These are phyloP conservation scores for Gorsachius goisagi DNA, from an alignment of 2,113 vertebrate genomes.

Conservation along the genomic window DNA sequence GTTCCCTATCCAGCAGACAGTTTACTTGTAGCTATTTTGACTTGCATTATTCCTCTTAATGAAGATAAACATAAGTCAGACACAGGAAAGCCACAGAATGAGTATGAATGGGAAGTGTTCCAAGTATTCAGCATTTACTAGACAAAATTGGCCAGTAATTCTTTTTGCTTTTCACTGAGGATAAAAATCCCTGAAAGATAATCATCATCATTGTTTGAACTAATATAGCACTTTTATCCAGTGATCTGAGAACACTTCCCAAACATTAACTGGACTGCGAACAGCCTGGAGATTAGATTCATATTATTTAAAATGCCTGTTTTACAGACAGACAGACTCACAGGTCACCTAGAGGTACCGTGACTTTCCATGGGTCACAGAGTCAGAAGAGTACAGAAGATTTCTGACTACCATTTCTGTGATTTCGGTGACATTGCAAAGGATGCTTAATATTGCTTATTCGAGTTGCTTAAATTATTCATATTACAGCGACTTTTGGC, in stretches of 20 bases:
- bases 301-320: conserved; percentile 28
- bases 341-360: background rate
- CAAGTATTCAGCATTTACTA: conserved; percentile 59
- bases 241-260: conserved; percentile 20
- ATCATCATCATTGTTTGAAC: conserved; percentile 47
- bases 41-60: conserved; percentile 68
- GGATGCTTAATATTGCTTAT: background rate
- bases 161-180: conserved; percentile 38
- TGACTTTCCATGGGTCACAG: background rate
- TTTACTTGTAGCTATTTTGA: conserved; percentile 69
- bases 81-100: conserved; percentile 63
- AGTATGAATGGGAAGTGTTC: conserved; percentile 27
- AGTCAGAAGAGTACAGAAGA: background rate
- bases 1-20: conserved; percentile 58
- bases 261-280: background rate
- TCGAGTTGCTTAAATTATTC: background rate
- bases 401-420: background rate
- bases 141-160: conserved; percentile 58
- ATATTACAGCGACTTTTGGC: background rate
- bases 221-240: conserved; percentile 30
- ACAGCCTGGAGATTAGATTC: background rate
- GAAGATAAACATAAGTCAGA: conserved; percentile 68
- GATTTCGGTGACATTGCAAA: background rate
- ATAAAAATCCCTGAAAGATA: conserved; percentile 56
- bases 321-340: conserved; percentile 3